Conservation (phyloP, 2,113 vertebrate species). For the Copsychus sechellarum region DNA sequence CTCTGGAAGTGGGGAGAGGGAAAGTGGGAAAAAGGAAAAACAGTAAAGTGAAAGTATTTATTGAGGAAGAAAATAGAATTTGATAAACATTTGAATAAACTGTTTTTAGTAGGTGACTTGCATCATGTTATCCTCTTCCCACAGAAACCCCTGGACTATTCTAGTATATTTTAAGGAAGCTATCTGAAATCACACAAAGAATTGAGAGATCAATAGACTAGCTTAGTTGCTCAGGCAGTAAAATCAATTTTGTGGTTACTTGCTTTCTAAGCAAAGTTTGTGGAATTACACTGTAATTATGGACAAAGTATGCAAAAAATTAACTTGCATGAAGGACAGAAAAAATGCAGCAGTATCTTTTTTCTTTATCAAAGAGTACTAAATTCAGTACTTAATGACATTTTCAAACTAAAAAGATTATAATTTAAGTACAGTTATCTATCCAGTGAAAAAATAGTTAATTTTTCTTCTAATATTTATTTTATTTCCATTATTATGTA, state of each 20-base stretch:
- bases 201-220: not conserved
- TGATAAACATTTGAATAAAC: not conserved
- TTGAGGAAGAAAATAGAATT: not conserved
- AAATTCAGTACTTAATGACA: not conserved
- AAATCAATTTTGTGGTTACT: not conserved
- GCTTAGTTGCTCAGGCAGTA: not conserved
- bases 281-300: slow-evolving; percentile 13
- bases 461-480: not conserved
- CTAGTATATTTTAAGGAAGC: not conserved
- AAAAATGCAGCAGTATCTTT: not conserved
- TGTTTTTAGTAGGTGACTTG: not conserved
- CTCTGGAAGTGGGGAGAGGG: not conserved
- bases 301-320: not conserved
- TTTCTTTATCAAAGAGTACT: not conserved
- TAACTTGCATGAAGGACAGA: not conserved
- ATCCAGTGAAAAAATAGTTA: not conserved
- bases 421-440: not conserved
- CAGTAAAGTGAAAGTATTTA: not conserved
- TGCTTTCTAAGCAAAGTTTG: slow-evolving; percentile 25
- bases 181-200: slow-evolving; percentile 25
- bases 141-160: not conserved
- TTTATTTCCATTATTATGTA: not conserved
- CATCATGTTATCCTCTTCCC: not conserved
- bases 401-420: not conserved
- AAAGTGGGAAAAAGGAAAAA: not conserved